These are phyloP conservation scores for Mirounga angustirostris DNA, from an alignment of 2,113 vertebrate genomes.

Conservation along the genomic window DNA sequence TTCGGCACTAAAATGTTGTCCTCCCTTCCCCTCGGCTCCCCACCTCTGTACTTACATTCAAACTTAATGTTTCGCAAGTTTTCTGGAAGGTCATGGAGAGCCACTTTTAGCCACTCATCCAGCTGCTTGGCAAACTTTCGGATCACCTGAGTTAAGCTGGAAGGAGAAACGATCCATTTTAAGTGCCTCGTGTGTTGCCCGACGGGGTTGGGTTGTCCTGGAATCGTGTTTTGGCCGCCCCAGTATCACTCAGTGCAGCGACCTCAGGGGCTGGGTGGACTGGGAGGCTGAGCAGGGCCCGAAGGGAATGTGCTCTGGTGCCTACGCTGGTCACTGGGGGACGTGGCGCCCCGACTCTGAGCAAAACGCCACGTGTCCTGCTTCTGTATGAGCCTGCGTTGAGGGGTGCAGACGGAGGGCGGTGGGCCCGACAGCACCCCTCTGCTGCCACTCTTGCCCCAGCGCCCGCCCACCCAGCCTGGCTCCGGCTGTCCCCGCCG, in stretches of 20 bases:
- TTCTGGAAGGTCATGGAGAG: constrained; percentile 97
- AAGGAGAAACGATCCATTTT: constrained; percentile 65
- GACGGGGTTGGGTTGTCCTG: not conserved
- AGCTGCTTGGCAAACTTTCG: constrained; percentile 99
- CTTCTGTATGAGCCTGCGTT: not conserved
- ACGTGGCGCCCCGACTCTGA: not conserved
- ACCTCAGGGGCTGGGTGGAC: not conserved
- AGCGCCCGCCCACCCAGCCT: not conserved
- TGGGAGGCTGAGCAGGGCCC: not conserved
- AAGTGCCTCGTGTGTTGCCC: not conserved
- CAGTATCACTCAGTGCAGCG: not conserved
- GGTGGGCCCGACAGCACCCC: not conserved
- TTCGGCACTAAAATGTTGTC: not conserved
- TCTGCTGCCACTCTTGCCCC: not conserved
- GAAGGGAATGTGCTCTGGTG: not conserved
- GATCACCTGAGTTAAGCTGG: constrained; percentile 98
- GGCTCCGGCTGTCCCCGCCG: not conserved
- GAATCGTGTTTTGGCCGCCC: not conserved
- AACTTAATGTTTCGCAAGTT: constrained; percentile 99
- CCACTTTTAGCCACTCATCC: constrained; percentile 99
- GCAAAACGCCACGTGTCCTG: not conserved
- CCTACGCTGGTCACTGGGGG: accelerated
- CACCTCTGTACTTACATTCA: constrained; percentile 91
- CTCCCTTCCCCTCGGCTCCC: not conserved
- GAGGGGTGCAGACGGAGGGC: not conserved